Percentiles rank a stretch among this genome's conserved stretches.
These are phyloP conservation scores for Rhabdomys pumilio DNA, from an alignment of 2,797 vertebrate genomes.

Conservation along the genomic window DNA sequence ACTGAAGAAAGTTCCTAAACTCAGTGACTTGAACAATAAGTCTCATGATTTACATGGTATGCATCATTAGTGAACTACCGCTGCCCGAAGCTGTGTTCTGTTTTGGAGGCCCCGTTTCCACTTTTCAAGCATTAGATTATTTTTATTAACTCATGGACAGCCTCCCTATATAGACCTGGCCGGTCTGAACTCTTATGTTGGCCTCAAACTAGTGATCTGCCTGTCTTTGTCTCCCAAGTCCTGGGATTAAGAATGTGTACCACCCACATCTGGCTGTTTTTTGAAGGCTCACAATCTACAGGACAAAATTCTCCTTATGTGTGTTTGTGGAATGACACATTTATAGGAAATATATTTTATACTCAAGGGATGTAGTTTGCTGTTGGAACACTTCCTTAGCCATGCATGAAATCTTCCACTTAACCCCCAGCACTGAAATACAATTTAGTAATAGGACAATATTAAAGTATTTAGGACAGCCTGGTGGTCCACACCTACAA, in stretches of 20 bases:
- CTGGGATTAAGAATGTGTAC: neutral
- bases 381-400: neutral
- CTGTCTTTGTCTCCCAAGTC: neutral
- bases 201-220: neutral
- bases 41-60: slow-evolving; percentile 52
- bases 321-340: slow-evolving; percentile 32
- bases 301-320: neutral
- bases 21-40: slow-evolving; percentile 14
- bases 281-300: slow-evolving; percentile 43
- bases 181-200: neutral
- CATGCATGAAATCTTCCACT: neutral
- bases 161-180: neutral
- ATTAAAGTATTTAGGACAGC: neutral
- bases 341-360: slow-evolving; percentile 10
- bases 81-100: neutral
- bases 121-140: neutral
- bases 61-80: slow-evolving; percentile 8
- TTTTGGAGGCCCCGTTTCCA: neutral
- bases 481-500: neutral
- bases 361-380: neutral
- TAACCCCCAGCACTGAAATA: neutral
- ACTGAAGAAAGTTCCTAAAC: slow-evolving; percentile 60
- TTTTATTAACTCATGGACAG: neutral
- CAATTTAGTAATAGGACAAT: neutral
- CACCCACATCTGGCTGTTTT: neutral